Conservation (phyloP, 2,797 vertebrate genomes). For the Epinephelus coioides region DNA sequence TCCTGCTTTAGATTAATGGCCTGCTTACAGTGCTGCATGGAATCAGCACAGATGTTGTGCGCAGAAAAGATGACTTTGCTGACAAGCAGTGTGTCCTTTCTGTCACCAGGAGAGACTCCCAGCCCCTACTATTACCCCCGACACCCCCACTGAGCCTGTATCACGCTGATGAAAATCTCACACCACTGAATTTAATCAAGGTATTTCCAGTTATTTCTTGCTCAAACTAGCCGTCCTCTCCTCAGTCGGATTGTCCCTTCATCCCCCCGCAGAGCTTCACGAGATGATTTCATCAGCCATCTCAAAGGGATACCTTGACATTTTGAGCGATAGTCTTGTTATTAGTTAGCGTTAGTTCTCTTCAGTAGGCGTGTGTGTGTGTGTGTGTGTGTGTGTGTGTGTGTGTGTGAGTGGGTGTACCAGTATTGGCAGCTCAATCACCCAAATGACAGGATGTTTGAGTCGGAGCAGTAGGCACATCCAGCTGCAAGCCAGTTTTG, state of each 20-base stretch:
- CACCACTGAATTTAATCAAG: constrained; percentile 76
- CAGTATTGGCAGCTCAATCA: constrained; percentile 57
- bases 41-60: constrained; percentile 72
- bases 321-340: constrained; percentile 52
- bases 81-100: constrained; percentile 81
- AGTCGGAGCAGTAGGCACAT: constrained; percentile 28
- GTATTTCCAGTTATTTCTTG: constrained; percentile 69
- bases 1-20: constrained; percentile 78
- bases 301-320: constrained; percentile 58
- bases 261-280: constrained; percentile 41
- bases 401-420: constrained; percentile 7
- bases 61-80: constrained; percentile 85
- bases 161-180: constrained; percentile 78
- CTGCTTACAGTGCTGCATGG: constrained; percentile 68
- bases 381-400: constrained; percentile 8
- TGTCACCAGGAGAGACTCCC: constrained; percentile 71
- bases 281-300: constrained; percentile 47
- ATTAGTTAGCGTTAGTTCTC: constrained; percentile 58
- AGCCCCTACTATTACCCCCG: constrained; percentile 51
- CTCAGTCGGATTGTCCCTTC: constrained; percentile 34
- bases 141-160: constrained; percentile 60
- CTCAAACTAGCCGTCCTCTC: constrained; percentile 44
- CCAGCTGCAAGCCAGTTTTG: constrained; percentile 44
- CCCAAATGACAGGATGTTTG: constrained; percentile 51
- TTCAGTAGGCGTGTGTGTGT: constrained; percentile 12